Evolutionary conservation across 1,140 invertebrate genomes (phyloP), one percentile per base, ranked within the genome.

Genomic region (Varroa destructor): DNA sequence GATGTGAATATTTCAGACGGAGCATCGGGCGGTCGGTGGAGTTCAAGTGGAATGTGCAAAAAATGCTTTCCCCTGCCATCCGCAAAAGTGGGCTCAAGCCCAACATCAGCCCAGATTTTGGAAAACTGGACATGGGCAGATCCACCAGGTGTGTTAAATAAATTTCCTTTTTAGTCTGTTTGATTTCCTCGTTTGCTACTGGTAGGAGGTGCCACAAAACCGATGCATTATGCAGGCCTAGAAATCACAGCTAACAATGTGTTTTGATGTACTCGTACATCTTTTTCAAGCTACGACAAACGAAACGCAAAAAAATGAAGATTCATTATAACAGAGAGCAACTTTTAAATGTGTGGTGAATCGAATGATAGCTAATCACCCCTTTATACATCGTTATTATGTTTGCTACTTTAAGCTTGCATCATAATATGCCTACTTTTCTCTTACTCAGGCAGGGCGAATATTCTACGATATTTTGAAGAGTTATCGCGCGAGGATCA

Each of bases 81-180:
- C 37, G 10, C 37, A 12, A 40, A 8, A 4, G 10, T 12, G 40
- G 12, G 37, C 36, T 37, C 40, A 14, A 3, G 57, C 25, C 37
- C 46, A 67, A 14, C 61, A 14, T 67, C 61, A 14, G 61, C 61
- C 14, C 61, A 40, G 5, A 14, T 67, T 46, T 36, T 67, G 12
- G 61, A 67, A 40, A 67, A 46, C 37, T 67, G 61, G 61, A 67
- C 61, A 8, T 67, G 61, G 61, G 40, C 61, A 43, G 61, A 67
- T 3, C 61, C 40, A 67, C 61, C 61, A 40, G 46, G 61, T 67
- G 8, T 43, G 61, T 67, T 4, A 58, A 12, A 58, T 58, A 12
- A 58, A 36, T 58, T 58, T 58, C 57, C 12, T 58, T 58, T 36
- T 58, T 6, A 42, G 12, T 36, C 25, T 58, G 25, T 6, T n/a